Conservation (phyloP, 2,797 vertebrate species). For the Brachyrhaphis roseni region DNA sequence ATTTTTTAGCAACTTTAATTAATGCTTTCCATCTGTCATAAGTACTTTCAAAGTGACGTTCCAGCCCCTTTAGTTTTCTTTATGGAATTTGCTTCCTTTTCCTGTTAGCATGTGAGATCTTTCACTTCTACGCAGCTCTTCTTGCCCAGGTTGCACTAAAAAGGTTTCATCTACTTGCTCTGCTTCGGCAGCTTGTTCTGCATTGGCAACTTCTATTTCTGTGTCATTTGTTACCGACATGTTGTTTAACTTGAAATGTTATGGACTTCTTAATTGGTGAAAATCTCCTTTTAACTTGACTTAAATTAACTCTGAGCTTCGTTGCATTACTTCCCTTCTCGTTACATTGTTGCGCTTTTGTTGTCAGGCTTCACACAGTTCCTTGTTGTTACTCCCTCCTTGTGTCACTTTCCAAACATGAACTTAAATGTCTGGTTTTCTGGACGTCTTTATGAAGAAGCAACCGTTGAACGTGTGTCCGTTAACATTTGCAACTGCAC, state of each 20-base stretch:
- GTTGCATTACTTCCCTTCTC: not conserved
- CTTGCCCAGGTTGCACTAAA: too few species aligned
- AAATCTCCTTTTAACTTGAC: not conserved
- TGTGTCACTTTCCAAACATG: constrained; percentile 9
- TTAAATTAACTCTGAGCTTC: not conserved
- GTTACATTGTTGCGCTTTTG: constrained; percentile 2
- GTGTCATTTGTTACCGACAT: constrained; percentile 4
- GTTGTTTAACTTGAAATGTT: not conserved
- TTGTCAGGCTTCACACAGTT: constrained; percentile 10
- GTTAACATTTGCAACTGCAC: not conserved
- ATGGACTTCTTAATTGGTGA: not conserved
- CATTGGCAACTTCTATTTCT: not conserved
- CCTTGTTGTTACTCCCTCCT: not conserved
- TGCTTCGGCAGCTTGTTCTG: not conserved
- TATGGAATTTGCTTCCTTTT: too few species aligned
- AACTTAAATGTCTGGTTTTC: not conserved
- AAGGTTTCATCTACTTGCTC: too few species aligned
- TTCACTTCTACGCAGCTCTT: too few species aligned
- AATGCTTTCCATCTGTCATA: too few species aligned
- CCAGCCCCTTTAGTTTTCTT: too few species aligned
- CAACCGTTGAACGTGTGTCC: not conserved
- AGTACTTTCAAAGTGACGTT: too few species aligned
- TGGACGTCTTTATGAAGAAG: constrained; percentile 11
- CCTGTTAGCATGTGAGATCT: too few species aligned
- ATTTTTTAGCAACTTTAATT: too few species aligned